Base-by-base conservation (phyloP, 1,140 invertebrate genomes). In the Probaryconus sp. region DNA sequence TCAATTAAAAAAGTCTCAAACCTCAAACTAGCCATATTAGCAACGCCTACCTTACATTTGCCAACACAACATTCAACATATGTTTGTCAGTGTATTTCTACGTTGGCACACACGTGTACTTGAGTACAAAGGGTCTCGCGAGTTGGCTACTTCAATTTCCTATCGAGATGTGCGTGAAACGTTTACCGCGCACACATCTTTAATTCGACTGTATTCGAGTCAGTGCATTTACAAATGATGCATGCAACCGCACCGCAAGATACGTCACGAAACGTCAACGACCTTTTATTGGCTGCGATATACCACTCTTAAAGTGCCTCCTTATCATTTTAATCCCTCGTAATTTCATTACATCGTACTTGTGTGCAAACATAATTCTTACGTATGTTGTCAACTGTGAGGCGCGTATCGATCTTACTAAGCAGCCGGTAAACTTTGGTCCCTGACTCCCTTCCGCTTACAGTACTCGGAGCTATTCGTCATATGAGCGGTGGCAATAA, bases 121-220 rank as follows among this genome's bases (percentile, higher is more conserved):
- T 14, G 18, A 35, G 42, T 30, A 71, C 50, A 71, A 71, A 71
- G 58, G 68, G 50, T 24, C 48, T 63, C 30, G 65, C 55, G 17
- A 50, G 21, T 60, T 38, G 65, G 56, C 67, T 70, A 63, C 56
- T 70, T 70, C 67, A 70, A 63, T 70, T 70, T 63, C n/a, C 67
- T 48, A 70, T 70, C 67, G 67, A 42, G 67, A 70, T 63, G 56
- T 61, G 50, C 50, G 56, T 70, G 56, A 61, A 55, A 55, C 56
- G 50, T 31, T 47, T 24, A 9, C 38, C 16, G 50, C 42, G 48
- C 55, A 61, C 42, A 70, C 56, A 70, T 69, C 30, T 30, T 53
- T 37, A 60, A 60, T 55, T 24, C 45, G 26, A 40, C 26, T 28
- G 61, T 10, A 17, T 48, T 48, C 13, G 48, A 35, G 10, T 40